A percentile compares a stretch with the other conserved stretches of the same genome.
These are phyloP conservation scores for Drosophila nr. fundita DNA, from an alignment of 2,888 invertebrate species.

Conservation along the genomic window DNA sequence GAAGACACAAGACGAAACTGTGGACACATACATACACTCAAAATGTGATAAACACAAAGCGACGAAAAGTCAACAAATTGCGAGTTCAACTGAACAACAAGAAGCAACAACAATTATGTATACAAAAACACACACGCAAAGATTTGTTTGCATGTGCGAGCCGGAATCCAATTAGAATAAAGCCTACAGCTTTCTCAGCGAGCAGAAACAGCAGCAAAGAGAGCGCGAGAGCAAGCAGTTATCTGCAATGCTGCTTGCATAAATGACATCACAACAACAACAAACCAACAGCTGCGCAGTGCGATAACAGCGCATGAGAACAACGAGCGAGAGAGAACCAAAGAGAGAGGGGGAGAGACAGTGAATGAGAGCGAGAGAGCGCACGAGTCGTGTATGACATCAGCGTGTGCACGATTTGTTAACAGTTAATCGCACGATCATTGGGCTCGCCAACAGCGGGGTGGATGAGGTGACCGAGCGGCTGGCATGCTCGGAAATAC, in stretches of 20 bases:
- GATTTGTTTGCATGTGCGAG: conserved; percentile 49
- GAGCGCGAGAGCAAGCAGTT: conserved; percentile 24
- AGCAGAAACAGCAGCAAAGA: conserved; percentile 9
- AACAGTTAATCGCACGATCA: conserved; percentile 78
- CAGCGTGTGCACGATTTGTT: conserved; percentile 81
- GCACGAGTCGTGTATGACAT: conserved; percentile 64
- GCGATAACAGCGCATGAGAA: conserved; percentile 54
- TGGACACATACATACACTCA: conserved; percentile 14
- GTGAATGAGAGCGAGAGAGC: conserved; percentile 11
- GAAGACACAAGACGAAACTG: conserved; percentile 25
- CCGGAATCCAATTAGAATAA: conserved; percentile 75
- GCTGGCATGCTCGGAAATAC: conserved; percentile 50
- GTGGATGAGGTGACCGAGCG: neutral
- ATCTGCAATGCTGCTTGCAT: conserved; percentile 60
- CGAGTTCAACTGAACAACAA: conserved; percentile 60
- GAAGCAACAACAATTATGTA: conserved; percentile 21
- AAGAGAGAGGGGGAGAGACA: neutral
- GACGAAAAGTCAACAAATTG: conserved; percentile 74
- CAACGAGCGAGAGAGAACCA: neutral
- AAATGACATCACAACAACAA: conserved; percentile 70
- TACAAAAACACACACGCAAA: conserved; percentile 11
- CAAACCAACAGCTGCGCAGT: conserved; percentile 33
- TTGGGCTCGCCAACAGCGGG: conserved; percentile 5
- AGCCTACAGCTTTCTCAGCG: conserved; percentile 36
- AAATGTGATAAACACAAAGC: conserved; percentile 68